A percentile compares a stretch with the other conserved stretches of the same genome.
phyloP scores from a whole-genome alignment of 2,888 invertebrate genomes.

The Achlya flavicornis region DNA sequence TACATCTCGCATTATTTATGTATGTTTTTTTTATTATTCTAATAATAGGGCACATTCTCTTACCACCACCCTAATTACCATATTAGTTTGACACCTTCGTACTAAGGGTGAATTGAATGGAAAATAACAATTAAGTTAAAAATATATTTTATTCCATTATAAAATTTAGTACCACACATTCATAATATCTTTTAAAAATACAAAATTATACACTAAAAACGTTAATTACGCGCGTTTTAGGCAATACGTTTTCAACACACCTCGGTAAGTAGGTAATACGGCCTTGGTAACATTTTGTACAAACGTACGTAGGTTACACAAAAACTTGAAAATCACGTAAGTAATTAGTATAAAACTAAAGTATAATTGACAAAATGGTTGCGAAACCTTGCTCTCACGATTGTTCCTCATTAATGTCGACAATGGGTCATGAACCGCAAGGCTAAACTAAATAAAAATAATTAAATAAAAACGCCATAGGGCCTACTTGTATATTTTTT shows the following conservation, averaged over 20 bases:
- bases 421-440: slow-evolving; percentile 17
- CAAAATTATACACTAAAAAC: slow-evolving; percentile 19
- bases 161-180: slow-evolving; percentile 36
- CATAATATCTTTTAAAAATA: slow-evolving; percentile 27
- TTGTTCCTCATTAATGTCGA: slow-evolving; percentile 26
- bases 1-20: not conserved
- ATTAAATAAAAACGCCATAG: slow-evolving; percentile 2
- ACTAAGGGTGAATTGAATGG: not conserved
- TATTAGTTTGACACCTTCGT: no score
- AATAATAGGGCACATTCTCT: no score
- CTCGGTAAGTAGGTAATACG: slow-evolving; percentile 21
- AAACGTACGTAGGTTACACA: slow-evolving; percentile 3
- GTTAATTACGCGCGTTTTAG: slow-evolving; percentile 14
- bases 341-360: slow-evolving; percentile 21
- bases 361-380: slow-evolving; percentile 41
- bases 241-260: slow-evolving; percentile 19
- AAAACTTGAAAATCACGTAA: slow-evolving; percentile 26
- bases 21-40: no score
- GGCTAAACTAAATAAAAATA: slow-evolving; percentile 9
- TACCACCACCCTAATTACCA: no score
- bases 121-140: slow-evolving; percentile 23
- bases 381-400: slow-evolving; percentile 28
- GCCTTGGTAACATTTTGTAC: slow-evolving; percentile 42
- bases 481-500: not conserved
- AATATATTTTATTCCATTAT: slow-evolving; percentile 42